Evolutionary conservation across 2,888 invertebrate species (phyloP), one percentile per base, ranked within the genome.

Genomic region (Pemphredon lugubris): DNA sequence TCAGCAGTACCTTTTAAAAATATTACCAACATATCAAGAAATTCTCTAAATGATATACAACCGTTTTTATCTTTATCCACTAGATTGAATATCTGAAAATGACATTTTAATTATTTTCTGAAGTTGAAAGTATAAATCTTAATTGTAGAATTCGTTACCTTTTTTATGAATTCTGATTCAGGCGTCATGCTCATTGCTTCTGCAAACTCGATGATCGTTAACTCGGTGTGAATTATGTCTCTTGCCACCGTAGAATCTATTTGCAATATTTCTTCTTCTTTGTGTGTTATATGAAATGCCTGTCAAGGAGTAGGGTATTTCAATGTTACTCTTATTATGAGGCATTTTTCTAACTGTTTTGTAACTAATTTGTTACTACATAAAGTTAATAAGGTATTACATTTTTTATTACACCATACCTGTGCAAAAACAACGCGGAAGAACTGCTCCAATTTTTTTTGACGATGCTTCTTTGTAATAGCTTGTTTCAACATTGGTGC

Each of bases 11-110:
- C 86, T 85, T 92, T 92, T 0, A 92, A 90, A 84, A 93, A 92
- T 75, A 93, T 91, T 1, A 92, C 91, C 40, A 93, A 89, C 81
- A 93, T 90, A 84, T 93, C 92, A 7, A 92, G 87, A 83, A 93
- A 93, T 83, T 93, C 93, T 44, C 92, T 88, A 83, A 93, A 93
- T 1, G 92, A 92, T 69, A 93, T 92, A 83, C 92, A 93, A 2
- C 93, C 93, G 0, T 59, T 65, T 7, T 30, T 65, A 34, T 70
- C 65, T 40, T 70, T 70, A 20, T 70, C 65, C 11, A 55, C 65
- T 23, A 70, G 34, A 39, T 55, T 45, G 20, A 70, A 70, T 65
- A 70, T 70, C 70, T 69, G 26, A 16, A 50, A 54, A 54, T 45
- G 7, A 83, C 92, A 92, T 72, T 91, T 87, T 42, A 14, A 1